phyloP scores from a whole-genome alignment of 2,888 invertebrate species.

The Unio delphinus region DNA sequence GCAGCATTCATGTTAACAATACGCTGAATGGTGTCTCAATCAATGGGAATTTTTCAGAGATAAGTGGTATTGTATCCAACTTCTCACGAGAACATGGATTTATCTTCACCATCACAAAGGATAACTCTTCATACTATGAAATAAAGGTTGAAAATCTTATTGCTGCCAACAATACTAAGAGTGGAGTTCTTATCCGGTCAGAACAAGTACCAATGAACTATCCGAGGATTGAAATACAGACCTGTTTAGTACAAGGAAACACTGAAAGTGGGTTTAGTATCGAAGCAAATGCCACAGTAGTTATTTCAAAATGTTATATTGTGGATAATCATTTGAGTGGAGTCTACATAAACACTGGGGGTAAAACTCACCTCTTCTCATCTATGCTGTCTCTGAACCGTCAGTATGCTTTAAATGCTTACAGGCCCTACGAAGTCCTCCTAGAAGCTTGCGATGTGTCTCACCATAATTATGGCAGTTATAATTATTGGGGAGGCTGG shows the following conservation, averaged over 20 bases:
- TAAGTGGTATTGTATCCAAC: constrained; percentile 3
- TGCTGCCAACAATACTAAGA: constrained; percentile 7
- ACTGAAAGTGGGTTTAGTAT: constrained; percentile 4
- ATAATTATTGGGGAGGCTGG: constrained; percentile 2
- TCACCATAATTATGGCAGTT: constrained; percentile 6
- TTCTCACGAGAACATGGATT: constrained; percentile 10
- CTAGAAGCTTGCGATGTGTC: constrained; percentile 3
- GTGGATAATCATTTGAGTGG: constrained; percentile 5
- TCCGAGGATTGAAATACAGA: neutral
- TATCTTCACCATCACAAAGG: neutral
- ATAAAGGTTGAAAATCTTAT: neutral
- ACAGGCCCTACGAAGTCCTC: neutral
- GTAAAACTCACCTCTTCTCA: neutral
- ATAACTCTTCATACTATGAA: too few species aligned
- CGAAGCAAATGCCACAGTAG: constrained; percentile 6
- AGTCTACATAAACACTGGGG: constrained; percentile 2
- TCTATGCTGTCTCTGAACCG: constrained; percentile 3
- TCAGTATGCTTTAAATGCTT: constrained; percentile 8
- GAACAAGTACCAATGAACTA: neutral
- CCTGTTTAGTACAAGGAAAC: neutral
- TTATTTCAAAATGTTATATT: neutral
- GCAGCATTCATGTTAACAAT: too few species aligned
- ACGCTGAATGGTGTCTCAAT: neutral
- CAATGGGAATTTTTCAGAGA: constrained; percentile 5
- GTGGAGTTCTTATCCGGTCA: neutral